Conservation (phyloP, 2,797 vertebrate genomes). For the Sebastes ruberrimus region DNA sequence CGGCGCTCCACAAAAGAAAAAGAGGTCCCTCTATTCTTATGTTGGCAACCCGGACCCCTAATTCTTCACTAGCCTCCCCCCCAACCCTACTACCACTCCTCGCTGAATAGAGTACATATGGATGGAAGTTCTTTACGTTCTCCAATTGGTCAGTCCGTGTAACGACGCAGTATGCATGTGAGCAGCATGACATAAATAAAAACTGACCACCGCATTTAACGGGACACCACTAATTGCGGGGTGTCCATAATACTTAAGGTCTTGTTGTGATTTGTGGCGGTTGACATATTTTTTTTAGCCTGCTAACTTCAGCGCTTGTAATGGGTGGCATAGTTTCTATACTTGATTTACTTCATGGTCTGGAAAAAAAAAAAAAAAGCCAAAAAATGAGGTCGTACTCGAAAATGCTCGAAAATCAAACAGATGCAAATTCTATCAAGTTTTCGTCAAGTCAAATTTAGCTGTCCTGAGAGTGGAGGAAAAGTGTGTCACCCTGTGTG, state of each 20-base stretch:
- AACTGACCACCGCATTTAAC: conserved; percentile 54
- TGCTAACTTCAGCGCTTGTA: conserved; percentile 44
- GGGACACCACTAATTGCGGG: conserved; percentile 65
- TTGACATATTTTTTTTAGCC: conserved; percentile 39
- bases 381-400: conserved; percentile 44
- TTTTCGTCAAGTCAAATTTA: conserved; percentile 24
- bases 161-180: conserved; percentile 13
- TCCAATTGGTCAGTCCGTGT: conserved; percentile 42
- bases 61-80: conserved; percentile 37
- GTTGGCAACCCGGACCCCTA: conserved; percentile 37
- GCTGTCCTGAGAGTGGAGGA: neutral
- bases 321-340: conserved; percentile 40
- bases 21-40: conserved; percentile 58
- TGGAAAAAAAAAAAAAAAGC: conserved; percentile 18
- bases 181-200: conserved; percentile 61
- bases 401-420: conserved; percentile 27
- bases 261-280: conserved; percentile 58
- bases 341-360: conserved; percentile 32
- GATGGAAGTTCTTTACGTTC: conserved; percentile 23
- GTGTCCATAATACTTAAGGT: conserved; percentile 36
- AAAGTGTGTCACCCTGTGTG: conserved; percentile 69
- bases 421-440: conserved; percentile 40
- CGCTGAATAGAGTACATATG: conserved; percentile 32
- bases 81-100: conserved; percentile 24
- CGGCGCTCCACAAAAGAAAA: conserved; percentile 64